phyloP scores from a whole-genome alignment of 2,888 invertebrate genomes.

The Folsomia candida region DNA sequence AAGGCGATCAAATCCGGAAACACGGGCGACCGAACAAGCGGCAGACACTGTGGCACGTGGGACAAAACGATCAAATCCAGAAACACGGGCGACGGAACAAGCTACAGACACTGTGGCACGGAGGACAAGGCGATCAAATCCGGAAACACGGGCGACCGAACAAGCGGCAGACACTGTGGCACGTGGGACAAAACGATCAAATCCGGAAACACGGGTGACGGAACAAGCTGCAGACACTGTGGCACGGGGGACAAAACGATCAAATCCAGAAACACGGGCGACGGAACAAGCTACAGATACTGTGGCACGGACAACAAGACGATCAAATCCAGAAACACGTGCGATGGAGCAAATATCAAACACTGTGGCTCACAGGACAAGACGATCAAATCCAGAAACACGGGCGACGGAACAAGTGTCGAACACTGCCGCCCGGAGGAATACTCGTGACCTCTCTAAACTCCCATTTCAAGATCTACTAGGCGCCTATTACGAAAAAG shows the following conservation, averaged over 20 bases:
- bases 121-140: conserved; percentile 19
- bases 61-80: conserved; percentile 19
- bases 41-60: conserved; percentile 1
- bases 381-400: conserved; percentile 13
- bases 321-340: background rate
- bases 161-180: background rate
- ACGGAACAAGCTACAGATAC: background rate
- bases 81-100: background rate
- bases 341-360: background rate
- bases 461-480: background rate
- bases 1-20: background rate
- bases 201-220: background rate
- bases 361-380: conserved; percentile 8
- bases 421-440: background rate
- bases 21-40: background rate
- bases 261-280: background rate
- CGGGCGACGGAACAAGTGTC: conserved; percentile 1
- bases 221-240: background rate
- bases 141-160: background rate
- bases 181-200: background rate
- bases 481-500: background rate
- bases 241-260: conserved; percentile 15
- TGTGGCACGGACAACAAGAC: background rate
- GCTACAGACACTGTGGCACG: background rate
- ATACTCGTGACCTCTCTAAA: background rate